Evolutionary conservation across 2,888 invertebrate species (phyloP), one percentile per base, ranked within the genome.

Genomic region (Agriopis aurantiaria): DNA sequence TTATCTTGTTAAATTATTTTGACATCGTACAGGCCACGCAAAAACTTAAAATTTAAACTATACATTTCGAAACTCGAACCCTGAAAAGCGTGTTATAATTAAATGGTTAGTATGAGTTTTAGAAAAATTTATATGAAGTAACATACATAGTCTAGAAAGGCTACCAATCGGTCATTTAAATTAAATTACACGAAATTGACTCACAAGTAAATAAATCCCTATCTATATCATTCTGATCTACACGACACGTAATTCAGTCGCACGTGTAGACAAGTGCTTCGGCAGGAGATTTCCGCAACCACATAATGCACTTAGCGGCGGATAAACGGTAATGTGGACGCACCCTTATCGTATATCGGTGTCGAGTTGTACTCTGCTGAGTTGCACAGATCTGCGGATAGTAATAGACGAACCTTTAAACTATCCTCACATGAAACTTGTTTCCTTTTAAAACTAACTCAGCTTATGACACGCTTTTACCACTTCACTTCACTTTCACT

Each of bases 271-370:
- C 77, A 82, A 83, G 82, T 81, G 78, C 80, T 80, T 79, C 75
- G 77, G 75, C 65, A 75, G 78, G 84, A 81, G 84, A 82, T 85
- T 82, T 79, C 80, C 85, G 79, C 79, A 79, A 86, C 84, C 86
- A 84, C 85, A 79, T 82, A 86, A 85, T 86, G 86, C 86, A 86
- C 86, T 86, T 84, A 85, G 84, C 77, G 76, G 76, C 70, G 79
- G 82, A 83, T 84, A 82, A 85, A 81, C 79, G 78, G 78, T 81
- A 79, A 82, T 85, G 82, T 82, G 80, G 74, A 78, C 77, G 73
- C 76, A 74, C 76, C 73, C 77, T 78, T 78, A 78, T 75, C 73
- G 63, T 74, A 52, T 68, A 72, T 71, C 71, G 64, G 64, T 69
- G 69, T 69, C 62, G 58, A 53, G 57, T 55, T 40, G 68, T 73